Evolutionary conservation across 2,113 vertebrate species (phyloP), one percentile per base, ranked within the genome.

Genomic region (Platichthys stellatus): DNA sequence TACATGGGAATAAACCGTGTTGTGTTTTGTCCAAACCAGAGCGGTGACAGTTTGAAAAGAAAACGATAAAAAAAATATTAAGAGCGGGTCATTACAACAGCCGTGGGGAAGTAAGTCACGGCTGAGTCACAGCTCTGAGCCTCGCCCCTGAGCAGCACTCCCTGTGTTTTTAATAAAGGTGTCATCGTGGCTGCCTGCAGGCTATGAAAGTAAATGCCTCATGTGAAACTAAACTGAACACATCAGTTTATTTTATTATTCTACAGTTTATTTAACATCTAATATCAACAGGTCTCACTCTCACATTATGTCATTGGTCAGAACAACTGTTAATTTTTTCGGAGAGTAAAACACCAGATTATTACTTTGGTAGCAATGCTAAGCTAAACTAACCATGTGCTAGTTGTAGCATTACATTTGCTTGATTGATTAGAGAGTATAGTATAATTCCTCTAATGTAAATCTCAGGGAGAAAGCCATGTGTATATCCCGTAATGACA

Each of bases 71-170:
- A 6, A 6, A 26, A 56, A 35, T 0, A 23, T 6, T 12, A 40
- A 11, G 20, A 67, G 17, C 2, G 20, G 18, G 63, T 65, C 12
- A 31, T 2, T 53, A 14, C n/a, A 9, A 4, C 7, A 38, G 21
- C n/a, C 18, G 15, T 45, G 54, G 49, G 35, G 24, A 49, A 43
- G 45, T 26, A 14, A 43, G 5, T 78, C 66, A 68, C 1, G 20
- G n/a, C 68, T 89, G 86, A 90, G 76, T 90, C 89, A 86, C 47
- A 73, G 53, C 49, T 31, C 54, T 40, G 62, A 24, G 84, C 72
- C 77, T 77, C 15, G 10, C 79, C 79, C 60, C 40, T 47, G 17
- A 38, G 64, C 80, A 85, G 51, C 80, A 78, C 75, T 70, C 62
- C 82, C 60, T 43, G 28, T 18, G 63, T 59, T 77, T 24, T 54